These are phyloP conservation scores for Ecliptopera silaceata DNA, from an alignment of 2,888 invertebrate species.

Conservation along the genomic window DNA sequence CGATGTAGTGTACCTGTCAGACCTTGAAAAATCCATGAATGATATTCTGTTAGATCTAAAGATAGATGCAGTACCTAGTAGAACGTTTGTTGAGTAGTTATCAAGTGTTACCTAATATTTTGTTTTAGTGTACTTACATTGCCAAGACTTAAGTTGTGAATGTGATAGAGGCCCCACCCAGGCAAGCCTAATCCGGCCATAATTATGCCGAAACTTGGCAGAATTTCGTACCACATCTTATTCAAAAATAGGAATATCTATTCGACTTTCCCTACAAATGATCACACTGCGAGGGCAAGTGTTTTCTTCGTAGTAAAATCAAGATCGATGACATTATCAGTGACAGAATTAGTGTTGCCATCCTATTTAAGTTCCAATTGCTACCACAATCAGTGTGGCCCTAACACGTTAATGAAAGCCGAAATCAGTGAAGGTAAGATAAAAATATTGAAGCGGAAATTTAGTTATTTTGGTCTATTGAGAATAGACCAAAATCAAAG, in stretches of 20 bases:
- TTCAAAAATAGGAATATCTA: conserved; percentile 28
- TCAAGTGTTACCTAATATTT: conserved; percentile 64
- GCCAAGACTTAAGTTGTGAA: conserved; percentile 84
- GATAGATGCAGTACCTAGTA: conserved; percentile 8
- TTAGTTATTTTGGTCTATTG: too few species aligned
- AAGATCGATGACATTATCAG: conserved; percentile 11
- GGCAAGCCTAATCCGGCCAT: conserved; percentile 84
- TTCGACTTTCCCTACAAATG: neutral
- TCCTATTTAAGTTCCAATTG: conserved; percentile 25
- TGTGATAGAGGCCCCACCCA: conserved; percentile 83
- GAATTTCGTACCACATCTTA: conserved; percentile 89
- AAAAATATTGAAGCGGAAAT: too few species aligned
- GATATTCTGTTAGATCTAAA: conserved; percentile 7
- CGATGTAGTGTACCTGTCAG: neutral
- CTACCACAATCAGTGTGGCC: conserved; percentile 31
- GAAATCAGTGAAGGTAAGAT: neutral
- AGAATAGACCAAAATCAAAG: too few species aligned
- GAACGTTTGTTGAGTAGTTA: conserved; percentile 1
- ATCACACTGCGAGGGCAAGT: conserved; percentile 27
- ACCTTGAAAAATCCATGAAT: conserved; percentile 1
- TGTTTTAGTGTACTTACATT: conserved; percentile 83
- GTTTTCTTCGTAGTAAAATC: conserved; percentile 28
- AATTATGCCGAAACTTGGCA: conserved; percentile 85
- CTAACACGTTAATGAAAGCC: neutral
- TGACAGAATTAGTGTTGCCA: conserved; percentile 50